Evolutionary conservation across 92 coral and sea anemone genomes (phyloP), one percentile per base, ranked within the genome.

Genomic region (Bergia puertoricense): DNA sequence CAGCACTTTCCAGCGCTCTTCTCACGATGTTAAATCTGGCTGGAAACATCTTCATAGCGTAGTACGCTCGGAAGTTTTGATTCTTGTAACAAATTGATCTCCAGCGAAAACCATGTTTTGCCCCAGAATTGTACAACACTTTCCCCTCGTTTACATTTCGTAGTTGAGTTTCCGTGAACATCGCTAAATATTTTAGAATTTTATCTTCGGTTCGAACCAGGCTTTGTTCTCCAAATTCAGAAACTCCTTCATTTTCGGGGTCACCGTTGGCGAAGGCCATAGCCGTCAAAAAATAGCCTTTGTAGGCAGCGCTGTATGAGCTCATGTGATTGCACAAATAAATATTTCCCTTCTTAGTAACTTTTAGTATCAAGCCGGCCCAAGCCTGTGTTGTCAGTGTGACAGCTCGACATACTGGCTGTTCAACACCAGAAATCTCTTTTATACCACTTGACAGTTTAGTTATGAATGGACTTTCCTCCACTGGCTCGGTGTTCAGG

Each of bases 51-150:
- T 84, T 84, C 87, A 84, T 84, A 9, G 79, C 67, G 36, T 84
- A 84, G 45, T 84, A 84, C 2, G 87, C 87, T 3, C 87, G 87
- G 40, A 84, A 84, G 36, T 84, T 84, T 48, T 84, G 87, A 68
- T 84, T 84, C 77, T 84, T 84, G 40, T 45, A 84, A 37, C 87
- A 84, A 5, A 84, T 84, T 18, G 87, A 16, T 72, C 87, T 84
- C 87, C 87, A 84, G 45, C 79, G 79, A 72, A 84, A 84, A 7
- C 87, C 87, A 3, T 45, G 75, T 30, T 84, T 84, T 10, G 65
- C 87, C 23, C 87, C 87, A 16, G 87, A 84, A 23, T 84, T 84
- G 41, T 84, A 84, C 30, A 84, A 71, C 15, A 84, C 79, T 72
- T 84, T 84, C 1, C 87, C 87, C 43, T 84, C 87, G 68, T 84